Conservation (phyloP, 2,888 invertebrate genomes). For the Tipula lateralis region DNA sequence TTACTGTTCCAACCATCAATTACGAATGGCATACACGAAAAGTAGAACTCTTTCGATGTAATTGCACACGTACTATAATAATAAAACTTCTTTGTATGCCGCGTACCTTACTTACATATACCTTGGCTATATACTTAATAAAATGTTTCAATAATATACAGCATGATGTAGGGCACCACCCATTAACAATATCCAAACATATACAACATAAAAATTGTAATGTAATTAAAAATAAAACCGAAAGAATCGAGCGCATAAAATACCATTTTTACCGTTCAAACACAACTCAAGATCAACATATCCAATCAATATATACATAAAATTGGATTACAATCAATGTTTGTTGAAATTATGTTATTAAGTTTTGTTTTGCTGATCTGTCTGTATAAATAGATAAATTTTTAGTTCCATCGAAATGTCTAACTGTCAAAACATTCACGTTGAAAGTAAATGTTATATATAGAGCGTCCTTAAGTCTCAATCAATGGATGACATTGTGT, state of each 20-base stretch:
- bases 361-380: not conserved
- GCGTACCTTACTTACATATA: not conserved
- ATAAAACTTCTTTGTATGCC: not conserved
- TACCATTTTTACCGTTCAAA: not conserved
- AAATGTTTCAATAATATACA: not conserved
- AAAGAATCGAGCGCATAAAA: not conserved
- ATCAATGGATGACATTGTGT: not conserved
- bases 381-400: not conserved
- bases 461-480: not conserved
- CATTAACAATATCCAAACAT: not conserved
- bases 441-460: not conserved
- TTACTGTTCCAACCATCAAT: not conserved
- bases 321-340: not conserved
- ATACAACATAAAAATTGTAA: not conserved
- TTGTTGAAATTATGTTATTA: not conserved
- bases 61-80: not conserved
- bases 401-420: no score
- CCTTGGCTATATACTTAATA: not conserved
- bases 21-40: no score
- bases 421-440: not conserved
- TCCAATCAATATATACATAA: not conserved
- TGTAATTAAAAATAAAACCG: not conserved
- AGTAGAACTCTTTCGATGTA: not conserved
- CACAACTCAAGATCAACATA: not conserved
- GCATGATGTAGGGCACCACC: not conserved